Evolutionary conservation across 2,888 invertebrate genomes (phyloP).

Genomic region (Keiferia lycopersicella): DNA sequence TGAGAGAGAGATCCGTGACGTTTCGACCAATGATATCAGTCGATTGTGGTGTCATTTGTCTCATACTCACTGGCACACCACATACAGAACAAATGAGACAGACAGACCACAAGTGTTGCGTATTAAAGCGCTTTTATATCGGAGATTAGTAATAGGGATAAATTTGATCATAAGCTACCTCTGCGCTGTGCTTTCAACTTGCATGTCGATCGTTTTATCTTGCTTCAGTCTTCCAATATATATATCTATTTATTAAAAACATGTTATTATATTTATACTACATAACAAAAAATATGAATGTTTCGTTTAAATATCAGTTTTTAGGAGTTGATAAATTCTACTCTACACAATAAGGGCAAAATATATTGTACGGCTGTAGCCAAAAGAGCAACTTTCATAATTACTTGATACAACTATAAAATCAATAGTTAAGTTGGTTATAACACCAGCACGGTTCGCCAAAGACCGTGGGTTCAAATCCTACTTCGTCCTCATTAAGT

Average conservation of each 20-base stretch:
- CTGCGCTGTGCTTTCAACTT: background rate
- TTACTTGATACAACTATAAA: too few relatives aligned
- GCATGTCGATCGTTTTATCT: background rate
- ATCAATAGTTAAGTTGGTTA: too few relatives aligned
- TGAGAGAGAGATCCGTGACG: background rate
- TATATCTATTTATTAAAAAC: background rate
- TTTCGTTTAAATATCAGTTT: too few relatives aligned
- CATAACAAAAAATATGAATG: too few relatives aligned
- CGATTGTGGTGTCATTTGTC: background rate
- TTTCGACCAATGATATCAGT: slow-evolving; percentile 4
- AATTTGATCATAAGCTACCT: background rate
- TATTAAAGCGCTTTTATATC: background rate
- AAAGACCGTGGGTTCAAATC: too few relatives aligned
- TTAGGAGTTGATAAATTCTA: too few relatives aligned
- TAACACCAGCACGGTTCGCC: too few relatives aligned
- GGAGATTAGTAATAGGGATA: background rate
- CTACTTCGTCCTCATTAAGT: too few relatives aligned
- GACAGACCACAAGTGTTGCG: background rate
- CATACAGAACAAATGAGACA: background rate
- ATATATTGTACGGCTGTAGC: too few relatives aligned
- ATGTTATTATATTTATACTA: background rate
- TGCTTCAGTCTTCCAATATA: background rate
- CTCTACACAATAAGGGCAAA: too few relatives aligned
- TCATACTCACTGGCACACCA: background rate
- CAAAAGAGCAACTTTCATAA: too few relatives aligned